Evolutionary conservation across 2,113 vertebrate species (phyloP).

Genomic region (Rana temporaria): DNA sequence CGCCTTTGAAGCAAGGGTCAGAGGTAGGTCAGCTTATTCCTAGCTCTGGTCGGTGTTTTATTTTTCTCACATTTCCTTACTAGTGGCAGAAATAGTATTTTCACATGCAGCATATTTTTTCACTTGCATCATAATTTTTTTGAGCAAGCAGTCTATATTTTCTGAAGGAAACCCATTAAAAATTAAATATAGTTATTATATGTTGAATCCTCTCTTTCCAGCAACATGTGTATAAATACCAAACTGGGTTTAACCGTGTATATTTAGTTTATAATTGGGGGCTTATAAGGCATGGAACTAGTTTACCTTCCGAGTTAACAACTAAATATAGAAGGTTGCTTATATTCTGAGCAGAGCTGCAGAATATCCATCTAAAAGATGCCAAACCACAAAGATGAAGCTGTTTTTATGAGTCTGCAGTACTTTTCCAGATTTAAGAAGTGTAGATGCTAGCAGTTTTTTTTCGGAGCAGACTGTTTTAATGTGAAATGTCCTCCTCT

Average conservation of each 20-base stretch:
- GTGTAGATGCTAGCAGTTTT: constrained; percentile 51
- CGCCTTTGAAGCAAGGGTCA: too few species aligned
- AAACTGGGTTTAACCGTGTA: constrained; percentile 44
- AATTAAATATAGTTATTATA: constrained; percentile 50
- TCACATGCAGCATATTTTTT: background rate
- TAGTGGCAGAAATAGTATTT: constrained; percentile 6
- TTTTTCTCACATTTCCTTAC: too few species aligned
- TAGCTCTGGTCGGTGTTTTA: too few species aligned
- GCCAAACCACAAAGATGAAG: constrained; percentile 52
- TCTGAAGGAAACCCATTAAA: constrained; percentile 45
- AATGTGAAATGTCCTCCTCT: constrained; percentile 8
- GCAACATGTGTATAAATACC: constrained; percentile 55
- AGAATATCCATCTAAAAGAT: constrained; percentile 45
- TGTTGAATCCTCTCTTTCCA: constrained; percentile 49
- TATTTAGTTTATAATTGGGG: constrained; percentile 53
- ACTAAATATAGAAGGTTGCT: constrained; percentile 55
- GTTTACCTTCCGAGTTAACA: constrained; percentile 52
- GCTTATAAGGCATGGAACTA: constrained; percentile 46
- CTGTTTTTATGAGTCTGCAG: constrained; percentile 49
- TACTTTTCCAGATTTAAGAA: constrained; percentile 52
- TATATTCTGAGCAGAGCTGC: constrained; percentile 54
- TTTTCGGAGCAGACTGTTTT: constrained; percentile 12
- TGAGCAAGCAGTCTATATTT: constrained; percentile 28
- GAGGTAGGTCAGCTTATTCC: too few species aligned
- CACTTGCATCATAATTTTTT: constrained; percentile 4